Conservation (phyloP, 2,888 invertebrate species). For the Disparrhopalites patrizii region DNA sequence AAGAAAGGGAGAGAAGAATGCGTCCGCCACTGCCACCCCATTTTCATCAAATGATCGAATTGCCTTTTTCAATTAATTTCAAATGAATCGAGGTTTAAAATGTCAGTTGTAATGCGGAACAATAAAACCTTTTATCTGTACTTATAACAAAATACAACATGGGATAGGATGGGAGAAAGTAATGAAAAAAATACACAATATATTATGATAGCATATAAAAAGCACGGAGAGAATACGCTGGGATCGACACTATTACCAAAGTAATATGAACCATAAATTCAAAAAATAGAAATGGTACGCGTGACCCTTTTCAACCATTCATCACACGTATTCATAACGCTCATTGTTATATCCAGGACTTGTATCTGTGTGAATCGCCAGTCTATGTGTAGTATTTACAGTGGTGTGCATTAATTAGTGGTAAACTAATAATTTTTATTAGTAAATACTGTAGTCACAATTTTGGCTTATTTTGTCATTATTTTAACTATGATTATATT, state of each 20-base stretch:
- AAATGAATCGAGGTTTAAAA: slow-evolving; percentile 20
- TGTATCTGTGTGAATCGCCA: no score
- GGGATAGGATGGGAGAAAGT: background rate
- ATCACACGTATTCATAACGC: slow-evolving; percentile 14
- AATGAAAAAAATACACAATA: background rate
- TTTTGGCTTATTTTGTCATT: no score
- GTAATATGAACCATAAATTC: background rate
- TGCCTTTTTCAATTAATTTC: slow-evolving; percentile 21
- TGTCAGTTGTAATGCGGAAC: slow-evolving; percentile 6
- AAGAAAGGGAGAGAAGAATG: background rate
- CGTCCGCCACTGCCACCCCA: background rate
- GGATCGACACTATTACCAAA: background rate
- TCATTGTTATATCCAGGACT: slow-evolving; percentile 1
- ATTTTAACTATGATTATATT: no score
- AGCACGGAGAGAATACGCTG: background rate
- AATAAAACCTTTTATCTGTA: slow-evolving; percentile 14
- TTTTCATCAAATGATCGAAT: background rate
- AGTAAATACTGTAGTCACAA: no score
- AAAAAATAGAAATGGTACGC: slow-evolving; percentile 1
- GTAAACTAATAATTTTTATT: no score
- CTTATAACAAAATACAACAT: background rate
- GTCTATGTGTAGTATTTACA: no score
- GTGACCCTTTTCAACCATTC: slow-evolving; percentile 22
- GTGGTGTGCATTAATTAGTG: no score
- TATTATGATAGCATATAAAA: background rate